phyloP scores from a whole-genome alignment of 1,140 invertebrate species.

The Hypothenemus hampei region DNA sequence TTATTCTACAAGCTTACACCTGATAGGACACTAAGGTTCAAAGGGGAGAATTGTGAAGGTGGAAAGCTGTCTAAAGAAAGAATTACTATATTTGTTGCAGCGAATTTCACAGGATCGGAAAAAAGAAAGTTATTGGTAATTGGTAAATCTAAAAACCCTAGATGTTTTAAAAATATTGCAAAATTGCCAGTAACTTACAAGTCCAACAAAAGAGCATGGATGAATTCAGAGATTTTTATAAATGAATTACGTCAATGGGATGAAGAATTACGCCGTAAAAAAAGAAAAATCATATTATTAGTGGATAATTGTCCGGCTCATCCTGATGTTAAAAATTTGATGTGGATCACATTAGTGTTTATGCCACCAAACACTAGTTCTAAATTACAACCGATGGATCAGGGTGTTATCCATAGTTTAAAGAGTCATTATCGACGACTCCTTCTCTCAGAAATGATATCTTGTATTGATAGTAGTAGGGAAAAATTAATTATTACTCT shows the following conservation, averaged over 20 bases:
- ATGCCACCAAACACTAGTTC: slow-evolving; percentile 31
- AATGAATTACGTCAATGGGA: slow-evolving; percentile 21
- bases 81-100: slow-evolving; percentile 35
- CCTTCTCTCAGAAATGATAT: background rate
- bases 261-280: slow-evolving; percentile 11
- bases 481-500: slow-evolving; percentile 1
- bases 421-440: slow-evolving; percentile 23
- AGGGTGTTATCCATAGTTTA: slow-evolving; percentile 29
- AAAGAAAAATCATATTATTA: slow-evolving; percentile 26
- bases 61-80: slow-evolving; percentile 45
- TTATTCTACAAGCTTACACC: slow-evolving; percentile 45
- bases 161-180: slow-evolving; percentile 44
- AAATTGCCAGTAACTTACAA: slow-evolving; percentile 37
- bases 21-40: slow-evolving; percentile 38
- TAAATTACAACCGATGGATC: slow-evolving; percentile 31
- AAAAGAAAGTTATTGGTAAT: slow-evolving; percentile 39
- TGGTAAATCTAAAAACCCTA: slow-evolving; percentile 44
- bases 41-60: slow-evolving; percentile 38
- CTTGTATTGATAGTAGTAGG: background rate
- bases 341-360: slow-evolving; percentile 27
- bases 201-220: slow-evolving; percentile 46
- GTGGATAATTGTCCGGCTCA: slow-evolving; percentile 31
- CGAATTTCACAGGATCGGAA: slow-evolving; percentile 23
- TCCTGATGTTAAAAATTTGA: slow-evolving; percentile 22
- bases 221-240: slow-evolving; percentile 38